A percentile compares a stretch with the other conserved stretches of the same genome.
phyloP scores from a whole-genome alignment of 2,113 vertebrate species.

The Mus musculus region DNA sequence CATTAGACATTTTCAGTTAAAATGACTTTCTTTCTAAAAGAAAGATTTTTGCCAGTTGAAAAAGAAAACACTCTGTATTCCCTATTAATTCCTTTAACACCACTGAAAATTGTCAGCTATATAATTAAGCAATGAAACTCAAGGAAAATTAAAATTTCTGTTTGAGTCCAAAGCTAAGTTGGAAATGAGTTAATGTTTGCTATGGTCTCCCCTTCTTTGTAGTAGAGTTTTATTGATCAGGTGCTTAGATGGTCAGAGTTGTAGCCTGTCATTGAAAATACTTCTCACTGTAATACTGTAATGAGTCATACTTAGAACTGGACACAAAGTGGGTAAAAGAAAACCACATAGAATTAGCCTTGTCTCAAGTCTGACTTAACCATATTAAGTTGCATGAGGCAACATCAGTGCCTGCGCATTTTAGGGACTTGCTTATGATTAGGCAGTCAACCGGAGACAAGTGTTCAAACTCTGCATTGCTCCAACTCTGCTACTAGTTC shows the following conservation, averaged over 20 bases:
- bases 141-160: constrained; percentile 27
- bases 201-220: neutral
- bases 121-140: constrained; percentile 3
- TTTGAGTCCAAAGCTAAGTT: neutral
- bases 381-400: neutral
- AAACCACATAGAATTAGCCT: neutral
- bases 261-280: constrained; percentile 26
- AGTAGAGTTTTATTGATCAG: neutral
- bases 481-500: neutral
- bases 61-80: constrained; percentile 31
- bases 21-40: constrained; percentile 52
- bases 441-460: neutral
- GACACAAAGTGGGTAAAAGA: neutral
- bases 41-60: neutral
- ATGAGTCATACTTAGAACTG: neutral
- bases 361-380: neutral
- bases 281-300: neutral
- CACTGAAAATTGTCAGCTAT: neutral
- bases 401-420: neutral
- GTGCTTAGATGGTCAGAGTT: neutral
- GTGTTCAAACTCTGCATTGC: neutral
- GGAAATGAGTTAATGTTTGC: neutral
- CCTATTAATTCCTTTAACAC: neutral
- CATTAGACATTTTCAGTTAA: constrained; percentile 12
- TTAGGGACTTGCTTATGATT: neutral